phyloP scores from a whole-genome alignment of 2,888 invertebrate genomes.

The Lasioglossum oenotherae region DNA sequence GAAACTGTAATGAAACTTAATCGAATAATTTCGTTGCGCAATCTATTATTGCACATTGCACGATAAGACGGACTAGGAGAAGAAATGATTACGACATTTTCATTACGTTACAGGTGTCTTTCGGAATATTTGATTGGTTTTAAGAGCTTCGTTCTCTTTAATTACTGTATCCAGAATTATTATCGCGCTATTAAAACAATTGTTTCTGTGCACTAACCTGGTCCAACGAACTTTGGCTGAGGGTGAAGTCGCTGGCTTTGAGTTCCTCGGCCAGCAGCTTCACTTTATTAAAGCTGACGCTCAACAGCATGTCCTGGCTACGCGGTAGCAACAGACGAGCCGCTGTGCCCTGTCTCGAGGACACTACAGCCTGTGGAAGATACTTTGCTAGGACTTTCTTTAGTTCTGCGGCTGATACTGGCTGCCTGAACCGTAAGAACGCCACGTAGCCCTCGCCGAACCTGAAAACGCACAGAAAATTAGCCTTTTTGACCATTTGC shows the following conservation, averaged over 20 bases:
- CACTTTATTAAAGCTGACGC: slow-evolving; percentile 85
- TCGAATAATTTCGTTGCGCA: not conserved
- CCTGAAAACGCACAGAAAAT: slow-evolving; percentile 75
- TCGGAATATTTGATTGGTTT: not conserved
- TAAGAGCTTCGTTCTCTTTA: not conserved
- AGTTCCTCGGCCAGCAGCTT: slow-evolving; percentile 85
- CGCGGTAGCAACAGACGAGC: slow-evolving; percentile 85
- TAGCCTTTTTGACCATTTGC: not conserved
- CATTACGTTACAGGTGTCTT: not conserved
- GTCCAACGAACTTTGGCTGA: slow-evolving; percentile 87
- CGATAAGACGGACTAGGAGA: not conserved
- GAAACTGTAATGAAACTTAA: not conserved
- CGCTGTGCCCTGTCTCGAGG: slow-evolving; percentile 84
- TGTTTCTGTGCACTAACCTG: slow-evolving; percentile 83
- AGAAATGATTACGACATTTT: not conserved
- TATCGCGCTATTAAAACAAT: not conserved
- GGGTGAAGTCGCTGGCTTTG: slow-evolving; percentile 86
- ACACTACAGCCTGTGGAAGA: slow-evolving; percentile 83
- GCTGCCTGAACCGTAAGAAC: slow-evolving; percentile 81
- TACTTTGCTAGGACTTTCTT: slow-evolving; percentile 79
- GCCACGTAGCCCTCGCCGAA: slow-evolving; percentile 87
- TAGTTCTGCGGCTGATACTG: slow-evolving; percentile 76
- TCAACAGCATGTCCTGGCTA: slow-evolving; percentile 83
- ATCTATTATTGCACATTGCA: no score
- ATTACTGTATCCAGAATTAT: not conserved